A percentile compares a stretch with the other conserved stretches of the same genome.
phyloP scores from a whole-genome alignment of 2,888 invertebrate genomes.

The Hanleya hanleyi region DNA sequence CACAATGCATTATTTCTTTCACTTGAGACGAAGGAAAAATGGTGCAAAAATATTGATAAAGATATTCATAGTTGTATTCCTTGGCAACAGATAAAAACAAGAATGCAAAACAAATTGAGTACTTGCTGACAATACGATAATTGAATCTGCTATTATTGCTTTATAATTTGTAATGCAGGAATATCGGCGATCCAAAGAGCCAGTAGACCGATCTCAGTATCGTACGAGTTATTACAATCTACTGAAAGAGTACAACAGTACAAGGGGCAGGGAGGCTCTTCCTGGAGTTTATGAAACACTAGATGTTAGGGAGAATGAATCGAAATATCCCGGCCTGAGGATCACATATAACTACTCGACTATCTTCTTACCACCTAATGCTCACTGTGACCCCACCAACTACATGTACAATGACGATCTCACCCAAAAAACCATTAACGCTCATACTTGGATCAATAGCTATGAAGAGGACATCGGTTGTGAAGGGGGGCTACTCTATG shows the following conservation, averaged over 20 bases:
- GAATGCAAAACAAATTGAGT: too few relatives aligned
- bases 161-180: conserved; percentile 48
- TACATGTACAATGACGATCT: conserved; percentile 74
- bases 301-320: conserved; percentile 62
- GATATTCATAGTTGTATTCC: too few relatives aligned
- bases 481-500: conserved; percentile 63
- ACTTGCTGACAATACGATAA: background rate
- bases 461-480: conserved; percentile 65
- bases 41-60: background rate
- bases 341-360: conserved; percentile 73
- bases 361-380: conserved; percentile 73
- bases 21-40: too few relatives aligned
- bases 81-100: too few relatives aligned
- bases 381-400: conserved; percentile 73
- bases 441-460: conserved; percentile 73
- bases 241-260: conserved; percentile 72
- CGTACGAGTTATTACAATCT: conserved; percentile 72
- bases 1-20: too few relatives aligned
- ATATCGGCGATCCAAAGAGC: conserved; percentile 71
- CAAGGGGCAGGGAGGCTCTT: conserved; percentile 49
- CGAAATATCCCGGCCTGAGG: conserved; percentile 65
- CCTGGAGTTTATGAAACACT: conserved; percentile 65
- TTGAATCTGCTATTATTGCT: background rate
- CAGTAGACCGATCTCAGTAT: conserved; percentile 55
- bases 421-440: conserved; percentile 71